Percentiles rank a stretch among this genome's conserved stretches.
phyloP scores from a whole-genome alignment of 2,888 invertebrate genomes.

The Melanargia galathea region DNA sequence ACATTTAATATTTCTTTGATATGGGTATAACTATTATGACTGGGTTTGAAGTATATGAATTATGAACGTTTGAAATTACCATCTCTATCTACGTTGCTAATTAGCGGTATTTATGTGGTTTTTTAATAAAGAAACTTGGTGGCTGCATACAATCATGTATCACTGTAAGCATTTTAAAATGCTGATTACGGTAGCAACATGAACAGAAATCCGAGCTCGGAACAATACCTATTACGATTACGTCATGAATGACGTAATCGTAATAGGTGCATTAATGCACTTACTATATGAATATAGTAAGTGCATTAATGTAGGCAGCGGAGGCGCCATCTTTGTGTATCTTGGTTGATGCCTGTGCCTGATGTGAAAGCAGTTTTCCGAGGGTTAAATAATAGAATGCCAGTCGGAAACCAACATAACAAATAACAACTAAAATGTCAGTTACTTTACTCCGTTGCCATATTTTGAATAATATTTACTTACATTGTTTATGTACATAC shows the following conservation, averaged over 20 bases:
- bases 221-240: conserved; percentile 72
- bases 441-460: background rate
- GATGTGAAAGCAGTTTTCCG: conserved; percentile 77
- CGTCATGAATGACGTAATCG: too few relatives aligned
- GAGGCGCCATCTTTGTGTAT: conserved; percentile 65
- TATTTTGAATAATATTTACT: background rate
- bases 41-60: conserved; percentile 39
- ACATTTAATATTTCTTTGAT: background rate
- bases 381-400: conserved; percentile 69
- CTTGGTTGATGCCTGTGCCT: conserved; percentile 66
- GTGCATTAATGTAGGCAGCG: conserved; percentile 67
- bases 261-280: too few relatives aligned
- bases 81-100: conserved; percentile 25
- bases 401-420: conserved; percentile 55
- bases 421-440: conserved; percentile 47
- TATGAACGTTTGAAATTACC: conserved; percentile 13
- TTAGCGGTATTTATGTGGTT: background rate
- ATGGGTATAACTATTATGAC: conserved; percentile 2
- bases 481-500: background rate
- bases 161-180: conserved; percentile 28
- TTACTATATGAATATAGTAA: too few relatives aligned
- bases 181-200: conserved; percentile 48
- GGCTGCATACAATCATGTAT: conserved; percentile 32
- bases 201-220: conserved; percentile 58
- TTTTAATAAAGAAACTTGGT: conserved; percentile 20